Evolutionary conservation across 2,113 vertebrate species (phyloP).

Genomic region (Nipponia nippon): DNA sequence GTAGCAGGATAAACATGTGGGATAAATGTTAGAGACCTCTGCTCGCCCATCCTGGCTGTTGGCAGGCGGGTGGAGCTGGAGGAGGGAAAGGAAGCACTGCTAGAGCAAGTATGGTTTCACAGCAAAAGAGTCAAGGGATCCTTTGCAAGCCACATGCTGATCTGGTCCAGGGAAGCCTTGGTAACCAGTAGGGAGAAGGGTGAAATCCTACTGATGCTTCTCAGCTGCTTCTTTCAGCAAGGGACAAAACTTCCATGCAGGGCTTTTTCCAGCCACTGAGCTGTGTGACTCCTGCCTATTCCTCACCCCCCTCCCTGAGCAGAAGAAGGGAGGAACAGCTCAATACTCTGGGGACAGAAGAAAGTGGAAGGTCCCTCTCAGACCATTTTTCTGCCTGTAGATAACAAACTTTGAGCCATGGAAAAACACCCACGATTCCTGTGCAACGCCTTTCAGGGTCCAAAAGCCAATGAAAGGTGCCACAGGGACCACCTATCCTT

Average conservation of each 20-base stretch:
- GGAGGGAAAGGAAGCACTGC: not conserved
- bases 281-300: not conserved
- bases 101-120: not conserved
- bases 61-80: not conserved
- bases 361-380: not conserved
- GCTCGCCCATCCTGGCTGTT: not conserved
- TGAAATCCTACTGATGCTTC: not conserved
- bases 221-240: not conserved
- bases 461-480: not conserved
- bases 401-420: not conserved
- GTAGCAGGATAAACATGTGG: not conserved
- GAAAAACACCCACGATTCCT: not conserved
- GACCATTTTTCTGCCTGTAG: not conserved
- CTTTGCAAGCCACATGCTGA: not conserved
- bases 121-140: not conserved
- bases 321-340: not conserved
- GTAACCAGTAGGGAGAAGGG: not conserved
- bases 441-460: not conserved
- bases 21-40: not conserved
- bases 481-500: not conserved
- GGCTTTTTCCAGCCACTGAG: not conserved
- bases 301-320: fast-evolving
- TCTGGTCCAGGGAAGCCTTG: not conserved
- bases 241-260: not conserved
- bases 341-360: not conserved